Evolutionary conservation across 2,888 invertebrate genomes (phyloP), one percentile per base, ranked within the genome.

Genomic region (Andrena dorsata): DNA sequence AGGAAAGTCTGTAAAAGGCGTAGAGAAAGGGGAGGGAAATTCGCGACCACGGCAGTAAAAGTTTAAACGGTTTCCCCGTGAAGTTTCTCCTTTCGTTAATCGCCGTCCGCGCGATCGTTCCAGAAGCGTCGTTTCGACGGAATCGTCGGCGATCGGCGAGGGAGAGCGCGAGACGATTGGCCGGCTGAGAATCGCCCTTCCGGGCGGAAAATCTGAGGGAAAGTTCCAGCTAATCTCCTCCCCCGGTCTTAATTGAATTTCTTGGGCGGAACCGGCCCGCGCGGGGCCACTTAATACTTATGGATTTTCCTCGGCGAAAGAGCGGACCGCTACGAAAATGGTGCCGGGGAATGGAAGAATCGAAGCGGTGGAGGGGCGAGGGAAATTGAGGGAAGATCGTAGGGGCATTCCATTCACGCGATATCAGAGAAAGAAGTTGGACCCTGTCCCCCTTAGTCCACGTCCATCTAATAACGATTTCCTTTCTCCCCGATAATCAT

Each of bases 161-260:
- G 20, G 28, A n/a, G 66, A 72, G 60, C 23, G 5, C 47, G 56
- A 56, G 26, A 64, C 75, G 81, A 83, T 86, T 80, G 80, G 68
- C 53, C 70, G 76, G 30, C 28, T 49, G 61, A 71, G 83, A 85
- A 85, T 86, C 85, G 76, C 26, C 49, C 41, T 82, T 74, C 51
- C 41, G 72, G 56, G 74, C 61, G 65, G 80, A 81, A 87, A 82
- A 84, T 80, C 76, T 64, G 81, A 26, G 79, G 77, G 66, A 86
- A 90, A 90, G 69, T 84, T 79, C 68, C 85, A 28, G 51, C 61
- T 58, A 61, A 66, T 72, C 65, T 61, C 73, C 86, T 83, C 56
- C 56, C 23, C 10, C 72, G 64, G 70, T 74, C 76, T 84, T 90
- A 91, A 91, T 91, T 91, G 90, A 91, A 91, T 90, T 90, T 90